Conservation (phyloP, 2,113 vertebrate genomes). For the Amphiprion percula region DNA sequence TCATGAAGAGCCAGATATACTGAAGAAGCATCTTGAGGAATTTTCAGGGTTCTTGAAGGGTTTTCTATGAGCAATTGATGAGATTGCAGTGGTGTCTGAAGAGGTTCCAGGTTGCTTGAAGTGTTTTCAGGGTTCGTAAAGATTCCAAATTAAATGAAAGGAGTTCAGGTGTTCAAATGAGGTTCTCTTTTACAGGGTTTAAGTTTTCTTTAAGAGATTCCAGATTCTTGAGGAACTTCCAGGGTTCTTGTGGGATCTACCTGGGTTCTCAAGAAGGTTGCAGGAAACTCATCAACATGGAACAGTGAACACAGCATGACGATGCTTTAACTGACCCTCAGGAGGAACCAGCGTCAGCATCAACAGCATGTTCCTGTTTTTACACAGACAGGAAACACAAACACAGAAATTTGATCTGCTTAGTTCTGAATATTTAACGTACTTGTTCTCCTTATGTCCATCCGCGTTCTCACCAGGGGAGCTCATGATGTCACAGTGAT, state of each 20-base stretch:
- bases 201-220: background rate
- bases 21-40: no score
- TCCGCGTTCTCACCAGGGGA: slow-evolving; percentile 32
- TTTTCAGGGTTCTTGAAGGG: no score
- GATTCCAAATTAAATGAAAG: no score
- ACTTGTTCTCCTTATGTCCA: slow-evolving; percentile 42
- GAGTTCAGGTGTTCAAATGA: no score
- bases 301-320: background rate
- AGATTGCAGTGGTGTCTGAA: no score
- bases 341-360: background rate
- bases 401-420: background rate
- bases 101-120: background rate
- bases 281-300: background rate
- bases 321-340: slow-evolving; percentile 17
- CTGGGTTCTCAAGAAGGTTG: no score
- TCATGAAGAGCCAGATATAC: no score
- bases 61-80: no score
- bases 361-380: slow-evolving; percentile 43
- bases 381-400: slow-evolving; percentile 40
- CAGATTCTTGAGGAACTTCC: no score
- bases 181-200: background rate
- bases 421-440: slow-evolving; percentile 15
- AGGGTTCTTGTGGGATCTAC: no score
- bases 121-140: no score
- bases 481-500: slow-evolving; percentile 76